Evolutionary conservation across 2,797 vertebrate genomes (phyloP).

Genomic region (Phoxinus dragarum): DNA sequence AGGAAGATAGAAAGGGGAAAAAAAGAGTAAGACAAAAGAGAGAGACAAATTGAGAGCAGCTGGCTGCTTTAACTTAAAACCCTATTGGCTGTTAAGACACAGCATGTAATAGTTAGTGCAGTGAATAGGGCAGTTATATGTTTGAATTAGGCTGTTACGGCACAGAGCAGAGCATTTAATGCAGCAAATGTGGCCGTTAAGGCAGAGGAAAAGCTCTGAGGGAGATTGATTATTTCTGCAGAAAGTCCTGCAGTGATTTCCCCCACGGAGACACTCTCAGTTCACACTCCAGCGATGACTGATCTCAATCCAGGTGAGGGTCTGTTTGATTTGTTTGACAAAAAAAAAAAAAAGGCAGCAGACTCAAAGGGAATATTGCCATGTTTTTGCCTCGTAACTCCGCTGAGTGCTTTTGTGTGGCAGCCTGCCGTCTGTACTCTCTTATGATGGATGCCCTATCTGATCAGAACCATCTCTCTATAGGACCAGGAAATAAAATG

Average conservation of each 20-base stretch:
- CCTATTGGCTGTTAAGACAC: slow-evolving; percentile 34
- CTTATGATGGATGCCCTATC: slow-evolving; percentile 46
- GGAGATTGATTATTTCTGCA: slow-evolving; percentile 36
- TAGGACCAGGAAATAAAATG: slow-evolving; percentile 55
- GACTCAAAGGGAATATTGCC: background rate
- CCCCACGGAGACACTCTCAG: slow-evolving; percentile 27
- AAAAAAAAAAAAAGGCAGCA: background rate
- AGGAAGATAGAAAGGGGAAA: background rate
- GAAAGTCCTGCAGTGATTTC: slow-evolving; percentile 36
- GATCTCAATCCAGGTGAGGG: slow-evolving; percentile 50
- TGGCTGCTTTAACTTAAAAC: slow-evolving; percentile 37
- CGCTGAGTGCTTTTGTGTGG: slow-evolving; percentile 26
- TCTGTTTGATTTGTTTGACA: slow-evolving; percentile 30
- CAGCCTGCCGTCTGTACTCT: slow-evolving; percentile 6
- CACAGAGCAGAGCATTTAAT: slow-evolving; percentile 11
- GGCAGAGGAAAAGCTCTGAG: slow-evolving; percentile 28
- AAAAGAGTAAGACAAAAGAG: slow-evolving; percentile 18
- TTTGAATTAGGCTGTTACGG: slow-evolving; percentile 31
- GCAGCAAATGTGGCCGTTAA: slow-evolving; percentile 4
- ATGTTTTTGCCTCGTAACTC: slow-evolving; percentile 31
- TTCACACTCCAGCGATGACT: slow-evolving; percentile 29
- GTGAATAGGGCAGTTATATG: slow-evolving; percentile 5
- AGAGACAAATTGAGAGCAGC: slow-evolving; percentile 42
- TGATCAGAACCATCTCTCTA: slow-evolving; percentile 60
- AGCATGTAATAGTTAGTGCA: slow-evolving; percentile 22